These are phyloP conservation scores for Apamea monoglypha DNA, from an alignment of 2,888 invertebrate genomes.

Conservation along the genomic window DNA sequence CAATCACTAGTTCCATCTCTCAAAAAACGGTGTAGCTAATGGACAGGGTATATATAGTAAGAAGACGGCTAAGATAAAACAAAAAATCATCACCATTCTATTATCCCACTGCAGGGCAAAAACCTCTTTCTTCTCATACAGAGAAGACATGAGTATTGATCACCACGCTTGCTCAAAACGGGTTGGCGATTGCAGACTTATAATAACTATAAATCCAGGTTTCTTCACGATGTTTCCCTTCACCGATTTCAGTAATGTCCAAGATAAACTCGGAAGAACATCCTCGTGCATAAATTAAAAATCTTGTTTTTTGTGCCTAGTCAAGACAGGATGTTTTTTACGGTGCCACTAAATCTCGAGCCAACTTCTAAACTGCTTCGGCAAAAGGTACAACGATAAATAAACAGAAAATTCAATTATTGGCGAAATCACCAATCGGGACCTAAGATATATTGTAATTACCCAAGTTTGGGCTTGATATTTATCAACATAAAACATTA, in stretches of 20 bases:
- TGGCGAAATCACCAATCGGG: conserved; percentile 44
- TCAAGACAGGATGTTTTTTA: neutral
- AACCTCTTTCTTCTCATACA: neutral
- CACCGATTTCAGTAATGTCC: too few species aligned
- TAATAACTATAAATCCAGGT: too few species aligned
- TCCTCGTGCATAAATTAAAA: too few species aligned
- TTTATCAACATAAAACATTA: conserved; percentile 65
- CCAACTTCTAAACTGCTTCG: neutral
- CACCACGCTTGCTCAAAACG: neutral
- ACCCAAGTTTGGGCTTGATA: conserved; percentile 59
- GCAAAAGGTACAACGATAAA: conserved; percentile 33
- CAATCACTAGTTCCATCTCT: too few species aligned
- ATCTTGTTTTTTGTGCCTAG: neutral
- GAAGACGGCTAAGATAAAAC: neutral
- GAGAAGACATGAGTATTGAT: neutral
- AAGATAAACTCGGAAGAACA: neutral
- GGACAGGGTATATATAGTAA: neutral
- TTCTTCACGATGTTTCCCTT: neutral
- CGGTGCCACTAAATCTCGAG: conserved; percentile 1
- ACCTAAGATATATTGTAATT: conserved; percentile 63
- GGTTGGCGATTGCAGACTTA: neutral
- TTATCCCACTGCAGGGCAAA: neutral
- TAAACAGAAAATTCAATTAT: conserved; percentile 53
- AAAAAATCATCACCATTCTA: neutral
- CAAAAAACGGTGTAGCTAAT: too few species aligned